These are phyloP conservation scores for Huso huso DNA, from an alignment of 2,797 vertebrate species.

Conservation along the genomic window DNA sequence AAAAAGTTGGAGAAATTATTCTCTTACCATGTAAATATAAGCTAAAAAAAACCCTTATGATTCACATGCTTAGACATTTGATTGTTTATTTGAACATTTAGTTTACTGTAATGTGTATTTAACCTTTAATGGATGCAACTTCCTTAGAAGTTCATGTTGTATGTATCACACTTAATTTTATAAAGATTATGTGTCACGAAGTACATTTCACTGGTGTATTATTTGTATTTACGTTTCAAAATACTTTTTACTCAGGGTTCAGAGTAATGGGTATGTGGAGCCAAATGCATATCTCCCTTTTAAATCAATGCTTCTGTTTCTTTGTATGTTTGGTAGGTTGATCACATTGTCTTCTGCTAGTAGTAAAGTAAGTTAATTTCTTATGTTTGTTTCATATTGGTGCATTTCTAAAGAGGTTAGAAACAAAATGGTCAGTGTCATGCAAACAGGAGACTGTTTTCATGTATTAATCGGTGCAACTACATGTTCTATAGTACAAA, in stretches of 20 bases:
- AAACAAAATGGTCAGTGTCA: too few relatives aligned
- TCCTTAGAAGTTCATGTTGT: constrained; percentile 11
- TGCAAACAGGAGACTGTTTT: too few relatives aligned
- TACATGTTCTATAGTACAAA: too few relatives aligned
- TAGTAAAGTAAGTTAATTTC: constrained; percentile 22
- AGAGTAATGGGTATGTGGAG: constrained; percentile 25
- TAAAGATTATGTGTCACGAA: constrained; percentile 72
- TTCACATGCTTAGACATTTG: constrained; percentile 34
- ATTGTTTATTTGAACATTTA: constrained; percentile 25
- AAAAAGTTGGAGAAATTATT: constrained; percentile 29
- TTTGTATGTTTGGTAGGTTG: not conserved
- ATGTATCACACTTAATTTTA: constrained; percentile 51
- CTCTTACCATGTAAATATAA: constrained; percentile 46
- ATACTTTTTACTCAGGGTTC: constrained; percentile 30
- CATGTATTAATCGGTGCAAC: too few relatives aligned
- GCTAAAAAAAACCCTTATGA: constrained; percentile 34
- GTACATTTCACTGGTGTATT: constrained; percentile 69
- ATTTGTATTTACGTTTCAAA: constrained; percentile 60
- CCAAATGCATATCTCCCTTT: constrained; percentile 8
- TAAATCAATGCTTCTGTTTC: constrained; percentile 13
- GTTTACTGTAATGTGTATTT: constrained; percentile 29
- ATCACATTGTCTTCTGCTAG: too few relatives aligned
- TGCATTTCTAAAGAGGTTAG: not conserved
- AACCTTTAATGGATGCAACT: constrained; percentile 13
- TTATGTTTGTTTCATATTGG: not conserved